Base-by-base conservation (phyloP, 2,797 vertebrate species). In the Micromesistius poutassou region DNA sequence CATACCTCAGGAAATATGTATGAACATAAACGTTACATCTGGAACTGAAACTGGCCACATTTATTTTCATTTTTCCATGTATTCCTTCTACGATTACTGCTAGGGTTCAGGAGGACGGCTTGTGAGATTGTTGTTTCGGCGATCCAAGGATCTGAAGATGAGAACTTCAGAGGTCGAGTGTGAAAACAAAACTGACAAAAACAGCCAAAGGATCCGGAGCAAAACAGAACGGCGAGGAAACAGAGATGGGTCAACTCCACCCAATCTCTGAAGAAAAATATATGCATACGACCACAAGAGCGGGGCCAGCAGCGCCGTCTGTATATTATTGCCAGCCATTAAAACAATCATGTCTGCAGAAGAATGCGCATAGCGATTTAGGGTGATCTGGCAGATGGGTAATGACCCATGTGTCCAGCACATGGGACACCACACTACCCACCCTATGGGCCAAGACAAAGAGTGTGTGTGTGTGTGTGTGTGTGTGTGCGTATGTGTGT, bases 351-450 rank as follows among this genome's bases (percentile, higher is more conserved):
- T 30, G 83, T 80, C 72, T 28, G 79, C 72, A 81, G 82, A 88
- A 81, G 79, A 92, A 87, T 85, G 89, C 81, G 80, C 75, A 70
- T 40, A 1, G 77, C 50, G 70, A 87, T 88, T 87, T 85, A 72
- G 80, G 78, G 74, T 25, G 82, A 85, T 87, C 85, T 83, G 76
- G 84, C 1, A 76, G 81, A 85, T 19, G 81, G 83, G 84, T 90
- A 91, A 92, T 86, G 89, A 87, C 80, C 90, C 90, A 83, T 86
- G 38, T 87, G 84, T 88, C 84, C 73, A 71, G 85, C 88, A 91
- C 81, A 87, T 81, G 84, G 84, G 81, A 85, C 86, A 84, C 86
- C 81, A 89, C 89, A 90, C 88, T 87, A 85, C 81, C 87, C 84
- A 6, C 81, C 71, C 87, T 80, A 91, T 90, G 88, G 86, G 86